Evolutionary conservation across 2,113 vertebrate species (phyloP), one percentile per base, ranked within the genome.

Genomic region (Actinemys pallida): DNA sequence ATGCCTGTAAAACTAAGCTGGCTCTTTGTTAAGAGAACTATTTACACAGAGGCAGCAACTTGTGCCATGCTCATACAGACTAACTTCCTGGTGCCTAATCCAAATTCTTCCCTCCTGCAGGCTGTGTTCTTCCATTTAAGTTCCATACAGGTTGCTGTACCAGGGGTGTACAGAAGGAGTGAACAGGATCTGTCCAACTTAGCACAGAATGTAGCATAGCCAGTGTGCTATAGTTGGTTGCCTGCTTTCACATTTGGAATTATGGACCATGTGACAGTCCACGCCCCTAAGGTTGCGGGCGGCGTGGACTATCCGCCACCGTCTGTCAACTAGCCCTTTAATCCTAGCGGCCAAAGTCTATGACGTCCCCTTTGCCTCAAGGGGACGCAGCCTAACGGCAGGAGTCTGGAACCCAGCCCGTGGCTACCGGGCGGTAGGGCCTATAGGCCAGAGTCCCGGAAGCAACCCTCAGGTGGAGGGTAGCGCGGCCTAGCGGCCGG

Each of bases 11-110:
- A 42, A 39, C 22, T 75, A 42, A 75, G 22, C 22, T 45, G 39
- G 20, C 39, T 75, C 20, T 24, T 75, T 75, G 45, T 75, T 45
- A 75, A 45, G 72, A 75, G 72, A 75, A 45, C n/a, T 42, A 39
- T 75, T 75, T 75, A 75, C 39, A 75, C n/a, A 75, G 3, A 45
- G 20, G 20, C 72, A 45, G 39, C 39, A 39, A 42, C 39, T 75
- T 39, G 9, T 25, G n/a, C 10, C 54, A 7, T 12, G 45, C 0
- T 0, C 1, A 3, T 1, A 0, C n/a, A 42, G 87, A 50, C 39
- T 39, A 20, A 47, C 5, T 12, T 35, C 52, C 72, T 3, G 1
- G 24, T 16, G 47, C 39, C 87, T 31, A 35, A 45, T 79, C 35
- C 81, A 16, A 25, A 52, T 14, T 53, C 50, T 19, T 39, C 47